Evolutionary conservation across 2,797 vertebrate genomes (phyloP), one percentile per base, ranked within the genome.

Genomic region (Fistularia commersonii): DNA sequence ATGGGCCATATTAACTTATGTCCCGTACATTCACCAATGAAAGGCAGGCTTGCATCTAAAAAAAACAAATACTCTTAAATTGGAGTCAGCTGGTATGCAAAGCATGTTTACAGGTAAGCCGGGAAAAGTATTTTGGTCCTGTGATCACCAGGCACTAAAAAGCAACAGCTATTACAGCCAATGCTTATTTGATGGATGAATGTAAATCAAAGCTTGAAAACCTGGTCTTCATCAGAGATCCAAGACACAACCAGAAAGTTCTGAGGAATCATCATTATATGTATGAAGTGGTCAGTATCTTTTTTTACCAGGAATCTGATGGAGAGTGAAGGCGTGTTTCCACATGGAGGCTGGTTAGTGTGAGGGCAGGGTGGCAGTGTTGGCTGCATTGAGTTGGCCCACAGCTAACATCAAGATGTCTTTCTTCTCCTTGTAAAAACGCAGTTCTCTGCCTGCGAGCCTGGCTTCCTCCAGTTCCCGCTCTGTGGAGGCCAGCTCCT

Each of bases 381-480:
- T 91, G 51, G 88, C 89, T 1, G 86, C 93, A 69, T 66, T 95
- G 86, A 33, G 93, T 85, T 14, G 96, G 84, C 91, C 91, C 73
- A 92, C 86, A 1, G 91, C 90, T 39, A 91, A 58, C 81, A 92
- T 89, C 61, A 93, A 84, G 86, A 93, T 92, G 85, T 93, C 91
- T 64, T 92, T 93, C 87, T 91, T 93, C 85, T 93, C 91, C 72
- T 93, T 93, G 69, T 97, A 93, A 88, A 98, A 99, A 1, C 97
- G 91, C 34, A 99, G 90, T 88, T 98, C 97, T 69, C 95, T 90
- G 32, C 97, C 97, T 0, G 96, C 96, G 81, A 99, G 90, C 48
- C 97, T 87, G 6, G 97, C 95, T 5, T 95, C 94, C 7, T 99
- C 96, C 84, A 99, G 88, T 66, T 98, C 94, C 1, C 93, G 87